phyloP scores from a whole-genome alignment of 1,140 invertebrate genomes.

The Drosophila ironensis region DNA sequence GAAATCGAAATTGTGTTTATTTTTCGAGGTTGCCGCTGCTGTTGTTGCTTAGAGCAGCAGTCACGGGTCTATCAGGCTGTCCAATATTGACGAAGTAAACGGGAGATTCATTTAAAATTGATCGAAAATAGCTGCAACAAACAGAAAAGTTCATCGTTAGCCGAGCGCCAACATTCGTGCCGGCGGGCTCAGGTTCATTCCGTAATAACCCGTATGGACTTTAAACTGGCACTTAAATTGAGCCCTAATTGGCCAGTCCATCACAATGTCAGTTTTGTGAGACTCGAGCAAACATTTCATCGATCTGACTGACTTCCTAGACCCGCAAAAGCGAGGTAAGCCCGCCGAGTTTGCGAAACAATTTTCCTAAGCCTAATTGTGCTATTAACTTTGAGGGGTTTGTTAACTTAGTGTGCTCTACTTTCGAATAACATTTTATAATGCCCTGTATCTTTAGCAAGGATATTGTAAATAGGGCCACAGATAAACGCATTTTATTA shows the following conservation, averaged over 20 bases:
- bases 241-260: constrained; percentile 31
- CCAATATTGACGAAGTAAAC: constrained; percentile 65
- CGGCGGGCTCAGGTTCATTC: neutral
- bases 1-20: constrained; percentile 62
- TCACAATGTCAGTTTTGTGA: constrained; percentile 30
- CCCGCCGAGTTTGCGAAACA: neutral
- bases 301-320: too few species aligned
- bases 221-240: constrained; percentile 39
- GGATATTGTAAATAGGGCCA: too few species aligned
- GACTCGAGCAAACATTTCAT: constrained; percentile 29
- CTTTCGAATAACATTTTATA: too few species aligned
- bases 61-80: constrained; percentile 21
- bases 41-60: neutral
- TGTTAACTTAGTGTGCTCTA: too few species aligned
- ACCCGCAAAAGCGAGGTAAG: too few species aligned
- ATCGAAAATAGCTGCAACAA: constrained; percentile 48
- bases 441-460: too few species aligned
- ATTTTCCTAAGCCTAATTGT: neutral
- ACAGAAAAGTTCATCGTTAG: neutral
- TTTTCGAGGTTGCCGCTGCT: constrained; percentile 14
- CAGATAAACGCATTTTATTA: too few species aligned
- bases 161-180: too few species aligned
- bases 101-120: constrained; percentile 65
- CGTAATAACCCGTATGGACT: constrained; percentile 9
- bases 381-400: neutral